Base-by-base conservation (phyloP, 2,888 invertebrate genomes). In the Pediacus dermestoides region DNA sequence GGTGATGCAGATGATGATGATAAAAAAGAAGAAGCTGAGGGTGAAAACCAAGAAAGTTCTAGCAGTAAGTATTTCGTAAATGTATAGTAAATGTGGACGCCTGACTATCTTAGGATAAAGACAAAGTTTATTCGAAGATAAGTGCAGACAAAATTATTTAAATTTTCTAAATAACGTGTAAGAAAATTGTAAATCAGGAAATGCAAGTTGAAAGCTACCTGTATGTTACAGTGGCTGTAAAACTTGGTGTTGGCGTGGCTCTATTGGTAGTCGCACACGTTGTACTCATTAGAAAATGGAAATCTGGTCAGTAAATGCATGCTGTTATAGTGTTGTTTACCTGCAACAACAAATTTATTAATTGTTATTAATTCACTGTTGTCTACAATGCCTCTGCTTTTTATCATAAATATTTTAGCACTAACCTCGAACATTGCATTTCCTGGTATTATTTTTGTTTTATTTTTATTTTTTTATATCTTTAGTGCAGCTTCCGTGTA, bases 221-320 rank as follows among this genome's bases (percentile, higher is more conserved):
- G 55, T 66, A 66, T 23, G 28, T 86, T 87, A 69, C 85, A 88
- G 88, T 88, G 80, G 82, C 84, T 73, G 81, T 87, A 75, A 89
- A 87, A 77, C 77, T 88, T 75, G 81, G 80, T 71, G 83, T 89
- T 72, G 89, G 89, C 70, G 78, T 85, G 70, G 86, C 87, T 65
- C 79, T 89, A 69, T 80, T 88, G 72, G 77, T 82, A 70, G 87
- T 88, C 69, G 88, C 88, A 63, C 85, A 88, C 75, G 81, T 85
- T 72, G 86, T 88, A 69, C 80, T 89, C 72, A 80, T 86, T 72
- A 84, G 82, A 74, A 81, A 81, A 72, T 77, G 77, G 75, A 78
- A 79, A 67, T 78, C 81, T 70, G 83, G 84, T 84, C 80, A 77
- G 80, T 81, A 78, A 53, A 39, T 60, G 61, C 60, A 61, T 61